phyloP scores from a whole-genome alignment of 2,113 vertebrate species.

The Prionailurus bengalensis region DNA sequence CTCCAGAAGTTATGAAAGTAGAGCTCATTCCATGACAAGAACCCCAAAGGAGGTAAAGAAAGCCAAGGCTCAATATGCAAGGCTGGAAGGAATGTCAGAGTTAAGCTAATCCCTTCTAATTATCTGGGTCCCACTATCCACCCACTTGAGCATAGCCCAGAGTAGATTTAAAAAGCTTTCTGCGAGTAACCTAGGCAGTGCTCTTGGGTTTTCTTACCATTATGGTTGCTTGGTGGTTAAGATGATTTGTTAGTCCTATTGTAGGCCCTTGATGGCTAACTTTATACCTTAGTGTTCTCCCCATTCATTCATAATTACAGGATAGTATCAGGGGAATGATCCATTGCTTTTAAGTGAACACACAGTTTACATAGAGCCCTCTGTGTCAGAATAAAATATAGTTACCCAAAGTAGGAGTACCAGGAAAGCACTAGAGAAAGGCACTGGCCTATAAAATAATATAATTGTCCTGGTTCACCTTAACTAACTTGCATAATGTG shows the following conservation, averaged over 20 bases:
- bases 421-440: constrained; percentile 54
- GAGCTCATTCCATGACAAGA: neutral
- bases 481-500: constrained; percentile 64
- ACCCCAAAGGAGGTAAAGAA: neutral
- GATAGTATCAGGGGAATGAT: neutral
- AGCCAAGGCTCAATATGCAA: neutral
- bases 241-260: constrained; percentile 31
- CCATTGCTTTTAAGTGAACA: constrained; percentile 38
- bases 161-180: constrained; percentile 36
- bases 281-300: constrained; percentile 8
- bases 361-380: constrained; percentile 30
- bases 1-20: constrained; percentile 31
- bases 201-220: neutral
- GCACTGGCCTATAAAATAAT: constrained; percentile 50
- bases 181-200: neutral
- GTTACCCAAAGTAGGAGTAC: neutral
- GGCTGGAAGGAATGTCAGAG: neutral
- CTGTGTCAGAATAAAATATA: constrained; percentile 62
- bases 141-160: neutral
- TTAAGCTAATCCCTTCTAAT: neutral
- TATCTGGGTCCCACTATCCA: neutral
- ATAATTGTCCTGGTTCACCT: constrained; percentile 69
- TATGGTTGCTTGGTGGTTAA: constrained; percentile 1
- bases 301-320: constrained; percentile 37
- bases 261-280: neutral